Base-by-base conservation (phyloP, 2,888 invertebrate genomes). In the Biston stratarius region DNA sequence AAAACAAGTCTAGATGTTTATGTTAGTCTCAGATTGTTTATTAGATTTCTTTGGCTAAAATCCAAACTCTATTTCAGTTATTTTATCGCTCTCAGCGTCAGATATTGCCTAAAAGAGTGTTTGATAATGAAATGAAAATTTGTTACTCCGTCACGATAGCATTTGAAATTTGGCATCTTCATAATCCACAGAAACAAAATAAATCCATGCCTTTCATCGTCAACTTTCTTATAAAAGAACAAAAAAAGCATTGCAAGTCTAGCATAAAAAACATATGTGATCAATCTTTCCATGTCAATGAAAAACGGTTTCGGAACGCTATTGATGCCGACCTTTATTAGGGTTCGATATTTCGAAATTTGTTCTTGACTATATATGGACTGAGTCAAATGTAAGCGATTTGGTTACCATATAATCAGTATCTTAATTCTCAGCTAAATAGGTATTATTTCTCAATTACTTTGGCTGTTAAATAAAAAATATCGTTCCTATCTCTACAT, bases 311-410 rank as follows among this genome's bases (percentile, higher is more conserved):
- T 34, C 40, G 51, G 64, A 56, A 58, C 40, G 47, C 58, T 53
- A 61, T 62, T 53, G 55, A 57, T 51, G 14, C 40, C 51, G 57
- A 58, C 70, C 69, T 70, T 58, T 69, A 72, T 70, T 66, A 69
- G 57, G 67, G 70, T 62, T 67, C 64, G 59, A 67, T 67, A 67
- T 69, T 63, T 63, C 55, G 61, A 65, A 64, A 69, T 69, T 65
- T 64, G 64, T 63, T 64, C 63, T 60, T 62, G 53, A 70, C 63
- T 68, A 53, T 61, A 42, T 62, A 59, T 45, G 58, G 62, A 64
- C 55, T 15, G 42, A 58, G 56, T 68, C 56, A 61, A 70, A 72
- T 72, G 64, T 59, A 44, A 5, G 36, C 58, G 64, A 58, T 60
- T 40, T 38, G 61, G 56, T 55, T 49, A 53, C 38, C 7, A 51